Conservation (phyloP, 2,888 invertebrate genomes). For the Drosophila mimica region DNA sequence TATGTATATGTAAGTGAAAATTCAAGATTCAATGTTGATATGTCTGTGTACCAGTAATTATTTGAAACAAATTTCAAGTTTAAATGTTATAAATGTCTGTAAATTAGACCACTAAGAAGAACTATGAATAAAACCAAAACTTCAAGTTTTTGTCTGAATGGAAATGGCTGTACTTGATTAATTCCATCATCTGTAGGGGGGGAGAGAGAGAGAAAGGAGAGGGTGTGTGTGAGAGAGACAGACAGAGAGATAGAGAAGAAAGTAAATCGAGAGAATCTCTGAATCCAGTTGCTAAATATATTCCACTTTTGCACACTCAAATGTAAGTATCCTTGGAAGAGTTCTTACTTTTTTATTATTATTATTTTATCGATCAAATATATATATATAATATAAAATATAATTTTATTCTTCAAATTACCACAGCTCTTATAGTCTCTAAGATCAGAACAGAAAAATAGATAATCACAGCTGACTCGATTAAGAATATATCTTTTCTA, state of each 20-base stretch:
- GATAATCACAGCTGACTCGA: too few species aligned
- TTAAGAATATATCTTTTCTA: too few species aligned
- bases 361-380: background rate
- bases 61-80: slow-evolving; percentile 45
- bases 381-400: too few species aligned
- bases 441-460: too few species aligned
- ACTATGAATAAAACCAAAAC: slow-evolving; percentile 44
- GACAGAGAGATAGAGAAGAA: background rate
- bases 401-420: too few species aligned
- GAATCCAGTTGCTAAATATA: background rate
- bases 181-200: background rate
- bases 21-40: slow-evolving; percentile 60
- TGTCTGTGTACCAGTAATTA: slow-evolving; percentile 61
- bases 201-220: background rate
- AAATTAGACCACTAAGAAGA: slow-evolving; percentile 35
- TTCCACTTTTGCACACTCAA: background rate
- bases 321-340: background rate
- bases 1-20: slow-evolving; percentile 25
- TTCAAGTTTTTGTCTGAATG: slow-evolving; percentile 66
- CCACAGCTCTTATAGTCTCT: too few species aligned
- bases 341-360: background rate
- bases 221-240: too few species aligned
- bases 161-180: slow-evolving; percentile 19
- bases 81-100: slow-evolving; percentile 54
- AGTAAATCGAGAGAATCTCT: background rate